These are phyloP conservation scores for Pampusana beccarii DNA, from an alignment of 2,113 vertebrate species.

Conservation along the genomic window DNA sequence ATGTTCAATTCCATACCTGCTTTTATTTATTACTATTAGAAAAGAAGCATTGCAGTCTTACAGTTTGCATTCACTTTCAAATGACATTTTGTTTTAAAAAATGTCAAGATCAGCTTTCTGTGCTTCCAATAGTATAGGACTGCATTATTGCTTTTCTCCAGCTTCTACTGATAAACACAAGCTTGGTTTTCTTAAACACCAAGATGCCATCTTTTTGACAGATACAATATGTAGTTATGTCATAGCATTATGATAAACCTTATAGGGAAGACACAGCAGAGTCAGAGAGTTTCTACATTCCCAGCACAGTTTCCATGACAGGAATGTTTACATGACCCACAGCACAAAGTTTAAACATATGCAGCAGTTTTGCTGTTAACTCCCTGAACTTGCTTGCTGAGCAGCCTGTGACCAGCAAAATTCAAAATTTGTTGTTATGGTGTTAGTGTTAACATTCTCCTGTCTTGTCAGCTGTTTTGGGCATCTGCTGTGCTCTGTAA, in stretches of 20 bases:
- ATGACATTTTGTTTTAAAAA: constrained; percentile 34
- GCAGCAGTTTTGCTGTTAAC: constrained; percentile 76
- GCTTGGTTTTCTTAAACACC: constrained; percentile 63
- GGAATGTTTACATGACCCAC: constrained; percentile 78
- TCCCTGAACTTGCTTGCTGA: constrained; percentile 72
- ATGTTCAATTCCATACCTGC: neutral
- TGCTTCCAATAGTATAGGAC: constrained; percentile 18
- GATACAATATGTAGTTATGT: constrained; percentile 71
- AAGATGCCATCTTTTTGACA: constrained; percentile 74
- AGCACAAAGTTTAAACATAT: constrained; percentile 77
- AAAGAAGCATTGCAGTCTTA: neutral
- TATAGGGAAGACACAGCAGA: constrained; percentile 64
- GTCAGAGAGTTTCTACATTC: constrained; percentile 73
- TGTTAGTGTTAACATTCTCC: constrained; percentile 59
- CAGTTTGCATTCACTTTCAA: neutral
- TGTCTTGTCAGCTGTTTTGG: constrained; percentile 71
- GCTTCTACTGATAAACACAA: constrained; percentile 65
- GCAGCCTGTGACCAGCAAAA: constrained; percentile 57
- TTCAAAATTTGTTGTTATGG: constrained; percentile 37
- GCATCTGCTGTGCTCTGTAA: constrained; percentile 68
- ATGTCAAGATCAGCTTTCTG: neutral
- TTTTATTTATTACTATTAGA: neutral
- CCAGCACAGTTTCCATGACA: constrained; percentile 72
- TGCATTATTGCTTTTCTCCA: constrained; percentile 53
- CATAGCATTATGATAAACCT: constrained; percentile 72